Evolutionary conservation across 1,140 invertebrate genomes (phyloP), one percentile per base, ranked within the genome.

Genomic region (Steinernema feltiae): DNA sequence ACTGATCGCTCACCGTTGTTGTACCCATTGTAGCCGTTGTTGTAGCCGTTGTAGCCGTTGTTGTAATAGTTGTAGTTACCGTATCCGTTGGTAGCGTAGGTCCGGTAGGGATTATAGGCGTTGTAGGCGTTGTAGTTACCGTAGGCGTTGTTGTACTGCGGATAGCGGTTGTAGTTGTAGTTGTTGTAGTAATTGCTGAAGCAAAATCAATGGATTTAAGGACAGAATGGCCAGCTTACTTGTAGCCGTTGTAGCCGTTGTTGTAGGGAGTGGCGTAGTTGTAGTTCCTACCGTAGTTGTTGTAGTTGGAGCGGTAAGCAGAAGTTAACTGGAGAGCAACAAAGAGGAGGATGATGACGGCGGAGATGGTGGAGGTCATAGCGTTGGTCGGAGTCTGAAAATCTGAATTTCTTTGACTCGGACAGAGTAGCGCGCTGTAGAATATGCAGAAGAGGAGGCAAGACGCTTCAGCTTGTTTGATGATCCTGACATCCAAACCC

Each of bases 111-210:
- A 21, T 63, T 63, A 21, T 63, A 63, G 53, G 2, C 24, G 24
- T 63, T 63, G 53, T 63, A 63, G 53, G 7, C 7, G 24, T 63
- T 63, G 53, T 63, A 63, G 53, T 63, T 63, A 7, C 53, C 53
- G 24, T 63, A 63, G 53, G 7, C 53, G 24, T 63, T 63, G 24
- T 63, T 63, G 15, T 41, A 41, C 35, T 18, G 7, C 7, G 15
- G 15, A 27, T n/a, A n/a, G n/a, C n/a, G n/a, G n/a, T 63, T 63
- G 53, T 63, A 63, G 53, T 63, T n/a, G n/a, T n/a, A n/a, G n/a
- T n/a, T n/a, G n/a, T n/a, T n/a, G n/a, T n/a, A n/a, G n/a, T n/a
- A n/a, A n/a, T n/a, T 63, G 12, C 53, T 63, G 53, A n/a, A 63
- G 24, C 24, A 63, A 63, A 27, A 7, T 18, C 35, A 63, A 3